phyloP scores from a whole-genome alignment of 2,113 vertebrate species.

The Okapia johnstoni region DNA sequence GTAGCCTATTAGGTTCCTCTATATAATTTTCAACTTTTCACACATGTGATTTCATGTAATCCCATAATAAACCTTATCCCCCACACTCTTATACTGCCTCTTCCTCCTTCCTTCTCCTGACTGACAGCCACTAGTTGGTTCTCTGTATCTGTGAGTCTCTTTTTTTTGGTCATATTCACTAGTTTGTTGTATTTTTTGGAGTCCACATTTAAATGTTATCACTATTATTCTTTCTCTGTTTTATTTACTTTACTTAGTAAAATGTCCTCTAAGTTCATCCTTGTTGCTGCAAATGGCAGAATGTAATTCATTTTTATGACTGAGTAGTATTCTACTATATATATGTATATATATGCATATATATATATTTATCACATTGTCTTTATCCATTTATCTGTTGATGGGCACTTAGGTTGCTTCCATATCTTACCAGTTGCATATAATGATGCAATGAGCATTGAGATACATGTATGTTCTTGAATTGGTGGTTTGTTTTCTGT shows the following conservation, averaged over 20 bases:
- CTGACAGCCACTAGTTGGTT: background rate
- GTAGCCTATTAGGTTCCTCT: background rate
- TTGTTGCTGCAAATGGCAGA: background rate
- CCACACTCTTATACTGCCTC: background rate
- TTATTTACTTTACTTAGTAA: background rate
- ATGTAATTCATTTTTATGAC: background rate
- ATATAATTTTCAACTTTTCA: background rate
- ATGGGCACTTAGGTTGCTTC: background rate
- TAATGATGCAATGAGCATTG: background rate
- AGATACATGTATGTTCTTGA: background rate
- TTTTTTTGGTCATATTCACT: background rate
- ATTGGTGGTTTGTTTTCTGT: background rate
- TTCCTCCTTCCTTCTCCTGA: background rate
- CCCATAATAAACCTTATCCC: background rate
- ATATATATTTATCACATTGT: background rate
- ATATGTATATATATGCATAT: fast-evolving
- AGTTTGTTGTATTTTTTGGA: background rate
- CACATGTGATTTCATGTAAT: background rate
- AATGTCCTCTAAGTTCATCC: background rate
- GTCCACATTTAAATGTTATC: background rate
- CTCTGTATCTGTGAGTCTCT: background rate
- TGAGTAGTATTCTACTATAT: background rate
- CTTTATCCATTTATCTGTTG: background rate
- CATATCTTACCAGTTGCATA: background rate
- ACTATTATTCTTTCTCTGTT: background rate